Evolutionary conservation across 2,113 vertebrate genomes (phyloP), one percentile per base, ranked within the genome.

Genomic region (Channa maculata): DNA sequence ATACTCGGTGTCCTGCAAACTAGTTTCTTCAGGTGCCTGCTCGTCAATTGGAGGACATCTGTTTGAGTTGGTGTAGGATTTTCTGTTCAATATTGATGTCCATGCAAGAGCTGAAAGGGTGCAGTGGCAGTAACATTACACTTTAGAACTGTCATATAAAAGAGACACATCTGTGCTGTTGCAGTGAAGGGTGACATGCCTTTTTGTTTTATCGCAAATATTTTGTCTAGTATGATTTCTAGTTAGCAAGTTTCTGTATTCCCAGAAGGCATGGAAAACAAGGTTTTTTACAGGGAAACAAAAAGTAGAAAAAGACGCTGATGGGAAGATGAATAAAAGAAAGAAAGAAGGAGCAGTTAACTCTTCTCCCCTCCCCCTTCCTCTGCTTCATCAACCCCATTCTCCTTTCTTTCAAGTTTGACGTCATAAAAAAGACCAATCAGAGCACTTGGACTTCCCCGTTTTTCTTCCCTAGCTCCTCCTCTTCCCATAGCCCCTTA

Each of bases 341-440:
- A 24, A 24, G 24, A 24, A 24, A 24, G 24, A 24, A 73, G 78
- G 74, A 77, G 90, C 91, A 73, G 89, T 72, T 66, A 60, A 86
- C 82, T 88, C 66, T 53, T 62, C 73, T 88, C 88, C 83, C 90
- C 76, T 88, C 92, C 88, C 86, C 84, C 80, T 87, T 90, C 86
- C 86, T 53, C 75, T 73, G 82, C 41, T 79, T 73, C 24, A 67
- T 48, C 45, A 36, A 4, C 70, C 78, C 65, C 63, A 65, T 83
- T 81, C 86, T 83, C 74, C 50, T 12, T 69, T 4, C 38, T 58
- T 57, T 63, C 67, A 6, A 46, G 64, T 82, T 82, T 89, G 79
- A 94, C 91, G 90, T 95, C 94, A 94, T 82, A 2, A 33, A 49
- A 3, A 51, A 41, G 66, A 77, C 90, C 53, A 92, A 90, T 94